Evolutionary conservation across 2,888 invertebrate species (phyloP).

Genomic region (Cynaeus angustus): DNA sequence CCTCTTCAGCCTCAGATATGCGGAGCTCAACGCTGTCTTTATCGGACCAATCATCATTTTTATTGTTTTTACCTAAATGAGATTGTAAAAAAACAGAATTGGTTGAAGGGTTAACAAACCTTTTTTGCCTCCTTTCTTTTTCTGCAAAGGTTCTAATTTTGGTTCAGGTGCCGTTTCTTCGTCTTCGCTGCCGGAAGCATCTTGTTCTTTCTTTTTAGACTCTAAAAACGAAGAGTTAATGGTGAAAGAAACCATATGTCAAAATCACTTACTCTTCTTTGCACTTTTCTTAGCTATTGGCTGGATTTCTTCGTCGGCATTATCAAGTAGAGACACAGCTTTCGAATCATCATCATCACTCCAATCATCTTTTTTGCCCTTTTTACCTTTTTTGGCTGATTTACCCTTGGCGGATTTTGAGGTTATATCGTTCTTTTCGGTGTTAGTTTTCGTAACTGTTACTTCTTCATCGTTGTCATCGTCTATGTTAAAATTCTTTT

Average conservation of each 20-base stretch:
- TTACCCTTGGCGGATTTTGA: slow-evolving; percentile 73
- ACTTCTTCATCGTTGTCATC: slow-evolving; percentile 72
- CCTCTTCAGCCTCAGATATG: slow-evolving; percentile 63
- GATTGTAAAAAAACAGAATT: not conserved
- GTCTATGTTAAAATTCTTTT: slow-evolving; percentile 75
- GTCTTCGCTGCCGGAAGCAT: slow-evolving; percentile 71
- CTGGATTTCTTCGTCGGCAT: slow-evolving; percentile 60
- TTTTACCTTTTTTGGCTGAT: slow-evolving; percentile 71
- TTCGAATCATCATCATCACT: slow-evolving; percentile 63
- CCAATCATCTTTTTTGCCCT: slow-evolving; percentile 65
- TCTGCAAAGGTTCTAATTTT: slow-evolving; percentile 41
- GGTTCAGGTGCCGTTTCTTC: slow-evolving; percentile 50
- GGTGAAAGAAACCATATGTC: slow-evolving; percentile 30
- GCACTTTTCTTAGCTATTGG: slow-evolving; percentile 54
- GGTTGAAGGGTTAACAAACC: slow-evolving; percentile 2
- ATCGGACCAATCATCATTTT: slow-evolving; percentile 63
- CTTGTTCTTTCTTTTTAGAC: slow-evolving; percentile 72
- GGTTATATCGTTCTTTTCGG: slow-evolving; percentile 72
- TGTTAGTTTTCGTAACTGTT: slow-evolving; percentile 60
- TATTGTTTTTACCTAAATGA: slow-evolving; percentile 50
- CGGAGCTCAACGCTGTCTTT: slow-evolving; percentile 65
- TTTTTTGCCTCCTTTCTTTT: slow-evolving; percentile 50
- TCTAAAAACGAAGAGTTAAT: slow-evolving; percentile 66
- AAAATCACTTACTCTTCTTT: slow-evolving; percentile 55
- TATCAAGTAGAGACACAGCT: slow-evolving; percentile 64